phyloP scores from a whole-genome alignment of 2,113 vertebrate genomes.

The Neotoma lepida region DNA sequence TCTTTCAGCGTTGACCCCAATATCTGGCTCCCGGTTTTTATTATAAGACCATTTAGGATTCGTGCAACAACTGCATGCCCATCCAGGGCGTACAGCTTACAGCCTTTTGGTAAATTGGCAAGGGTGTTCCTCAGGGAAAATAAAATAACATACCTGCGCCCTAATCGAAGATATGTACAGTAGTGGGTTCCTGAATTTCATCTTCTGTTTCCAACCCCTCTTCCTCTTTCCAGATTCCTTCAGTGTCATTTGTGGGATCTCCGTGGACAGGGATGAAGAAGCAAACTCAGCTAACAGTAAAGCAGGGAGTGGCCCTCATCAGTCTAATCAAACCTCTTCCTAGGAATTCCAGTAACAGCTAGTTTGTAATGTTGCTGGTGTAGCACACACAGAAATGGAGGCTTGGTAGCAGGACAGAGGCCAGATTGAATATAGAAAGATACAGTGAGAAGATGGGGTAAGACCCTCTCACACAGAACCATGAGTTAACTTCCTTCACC shows the following conservation, averaged over 20 bases:
- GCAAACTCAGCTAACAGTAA: background rate
- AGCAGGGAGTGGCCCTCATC: background rate
- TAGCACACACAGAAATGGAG: fast-evolving
- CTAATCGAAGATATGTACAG: background rate
- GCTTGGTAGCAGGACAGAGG: background rate
- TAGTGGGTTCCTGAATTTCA: background rate
- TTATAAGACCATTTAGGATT: too few relatives aligned
- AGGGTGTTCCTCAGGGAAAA: background rate
- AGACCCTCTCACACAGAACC: background rate
- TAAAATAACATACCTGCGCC: background rate
- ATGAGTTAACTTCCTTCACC: background rate
- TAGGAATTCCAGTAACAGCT: background rate
- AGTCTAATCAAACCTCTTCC: background rate
- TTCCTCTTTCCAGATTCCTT: background rate
- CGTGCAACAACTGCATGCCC: too few relatives aligned
- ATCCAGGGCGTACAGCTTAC: fast-evolving
- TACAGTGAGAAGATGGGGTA: background rate
- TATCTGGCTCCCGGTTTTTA: too few relatives aligned
- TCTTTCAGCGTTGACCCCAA: too few relatives aligned
- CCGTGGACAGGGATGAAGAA: background rate
- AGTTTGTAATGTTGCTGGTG: background rate
- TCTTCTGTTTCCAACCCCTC: background rate
- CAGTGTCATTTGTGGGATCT: background rate
- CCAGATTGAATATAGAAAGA: background rate
- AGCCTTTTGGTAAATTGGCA: background rate